These are phyloP conservation scores for Macaca nemestrina DNA, from an alignment of 2,113 vertebrate species.

Conservation along the genomic window DNA sequence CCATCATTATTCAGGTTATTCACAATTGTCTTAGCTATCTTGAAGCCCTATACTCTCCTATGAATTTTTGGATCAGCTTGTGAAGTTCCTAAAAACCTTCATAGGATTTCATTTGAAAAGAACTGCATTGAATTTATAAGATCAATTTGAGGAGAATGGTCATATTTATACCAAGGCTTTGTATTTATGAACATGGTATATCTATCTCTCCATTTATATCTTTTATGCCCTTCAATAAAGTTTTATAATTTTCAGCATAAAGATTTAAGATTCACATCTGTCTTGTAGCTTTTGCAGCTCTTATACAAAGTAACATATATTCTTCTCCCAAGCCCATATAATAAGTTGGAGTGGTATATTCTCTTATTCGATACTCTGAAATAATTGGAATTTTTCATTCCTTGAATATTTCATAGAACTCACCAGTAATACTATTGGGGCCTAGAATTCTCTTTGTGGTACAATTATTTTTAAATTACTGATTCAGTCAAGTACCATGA, in stretches of 20 bases:
- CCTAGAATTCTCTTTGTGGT: not conserved
- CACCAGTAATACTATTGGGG: not conserved
- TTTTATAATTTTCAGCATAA: conserved; percentile 32
- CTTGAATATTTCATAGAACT: not conserved
- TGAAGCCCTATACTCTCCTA: not conserved
- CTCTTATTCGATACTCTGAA: not conserved
- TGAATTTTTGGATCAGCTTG: not conserved
- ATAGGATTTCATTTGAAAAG: conserved; percentile 1
- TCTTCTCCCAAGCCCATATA: not conserved
- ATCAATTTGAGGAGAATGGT: not conserved
- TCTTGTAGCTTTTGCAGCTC: not conserved
- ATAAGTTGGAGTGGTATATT: not conserved
- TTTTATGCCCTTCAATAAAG: not conserved
- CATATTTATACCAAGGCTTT: not conserved
- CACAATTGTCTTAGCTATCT: not conserved
- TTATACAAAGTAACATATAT: not conserved
- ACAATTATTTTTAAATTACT: not conserved
- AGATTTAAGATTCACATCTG: not conserved
- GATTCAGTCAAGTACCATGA: not conserved
- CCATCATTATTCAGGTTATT: not conserved
- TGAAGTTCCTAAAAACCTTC: not conserved
- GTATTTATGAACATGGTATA: not conserved
- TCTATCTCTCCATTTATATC: not conserved
- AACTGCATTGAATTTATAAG: not conserved
- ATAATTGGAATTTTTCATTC: not conserved